Percentiles rank a stretch among this genome's conserved stretches.
These are phyloP conservation scores for Halocynthia roretzi DNA, from an alignment of 23 tunicate species.

Conservation along the genomic window DNA sequence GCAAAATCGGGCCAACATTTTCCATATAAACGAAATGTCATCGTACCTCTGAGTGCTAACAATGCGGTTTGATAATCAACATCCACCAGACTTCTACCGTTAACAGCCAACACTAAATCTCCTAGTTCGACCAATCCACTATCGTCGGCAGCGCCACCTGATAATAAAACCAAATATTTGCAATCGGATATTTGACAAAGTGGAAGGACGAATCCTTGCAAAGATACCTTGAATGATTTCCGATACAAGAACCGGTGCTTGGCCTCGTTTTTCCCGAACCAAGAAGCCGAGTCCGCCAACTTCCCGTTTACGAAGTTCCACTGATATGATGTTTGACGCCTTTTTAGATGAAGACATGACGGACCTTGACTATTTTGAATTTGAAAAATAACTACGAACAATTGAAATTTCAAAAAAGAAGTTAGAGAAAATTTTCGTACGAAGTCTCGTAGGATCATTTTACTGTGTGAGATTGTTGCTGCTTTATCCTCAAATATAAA, in stretches of 20 bases:
- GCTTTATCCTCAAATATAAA: too few relatives aligned
- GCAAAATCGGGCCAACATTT: too few relatives aligned
- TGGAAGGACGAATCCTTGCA: not conserved
- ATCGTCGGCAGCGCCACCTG: conserved; percentile 66
- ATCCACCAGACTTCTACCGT: conserved; percentile 26
- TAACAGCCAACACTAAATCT: conserved; percentile 60
- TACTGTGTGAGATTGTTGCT: too few relatives aligned
- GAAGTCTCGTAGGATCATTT: too few relatives aligned
- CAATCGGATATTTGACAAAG: not conserved
- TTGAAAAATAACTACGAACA: too few relatives aligned
- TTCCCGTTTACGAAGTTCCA: conserved; percentile 30
- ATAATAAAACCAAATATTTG: conserved; percentile 1
- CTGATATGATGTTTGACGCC: conserved; percentile 26
- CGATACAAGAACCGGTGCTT: conserved; percentile 50
- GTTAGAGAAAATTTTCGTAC: too few relatives aligned
- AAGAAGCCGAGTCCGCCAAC: conserved; percentile 59
- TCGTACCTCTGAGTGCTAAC: conserved; percentile 39
- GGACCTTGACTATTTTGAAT: too few relatives aligned
- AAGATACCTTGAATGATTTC: conserved; percentile 53
- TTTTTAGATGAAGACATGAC: too few relatives aligned
- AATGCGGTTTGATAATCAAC: conserved; percentile 50
- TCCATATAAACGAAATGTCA: not conserved
- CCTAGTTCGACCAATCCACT: conserved; percentile 57
- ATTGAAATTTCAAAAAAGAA: too few relatives aligned
- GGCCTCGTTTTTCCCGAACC: conserved; percentile 32